These are phyloP conservation scores for Polydrusus cervinus DNA, from an alignment of 2,888 invertebrate genomes.

Conservation along the genomic window DNA sequence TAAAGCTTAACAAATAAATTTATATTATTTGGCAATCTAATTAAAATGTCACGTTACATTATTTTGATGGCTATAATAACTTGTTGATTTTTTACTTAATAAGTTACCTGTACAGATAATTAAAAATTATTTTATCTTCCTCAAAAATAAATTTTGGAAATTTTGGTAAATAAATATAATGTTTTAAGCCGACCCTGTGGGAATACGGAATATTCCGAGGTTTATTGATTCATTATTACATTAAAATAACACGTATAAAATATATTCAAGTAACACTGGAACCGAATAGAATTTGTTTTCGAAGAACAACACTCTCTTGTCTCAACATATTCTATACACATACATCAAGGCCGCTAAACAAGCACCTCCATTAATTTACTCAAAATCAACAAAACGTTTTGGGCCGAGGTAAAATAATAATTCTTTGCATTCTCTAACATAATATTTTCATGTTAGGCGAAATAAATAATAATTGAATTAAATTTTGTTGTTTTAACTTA, in stretches of 20 bases:
- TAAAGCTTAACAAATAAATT: no score
- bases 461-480: conserved; percentile 5
- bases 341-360: neutral
- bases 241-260: conserved; percentile 20
- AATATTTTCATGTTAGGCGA: neutral
- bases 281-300: conserved; percentile 5
- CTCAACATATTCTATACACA: neutral
- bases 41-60: no score
- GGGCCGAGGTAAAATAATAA: neutral
- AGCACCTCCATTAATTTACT: conserved; percentile 4
- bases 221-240: neutral
- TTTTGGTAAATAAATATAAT: no score
- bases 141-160: no score
- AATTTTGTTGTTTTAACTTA: neutral
- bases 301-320: neutral
- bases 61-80: no score
- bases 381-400: conserved; percentile 1
- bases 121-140: no score
- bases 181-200: no score
- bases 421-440: neutral
- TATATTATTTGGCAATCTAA: no score
- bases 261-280: conserved; percentile 21
- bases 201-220: no score
- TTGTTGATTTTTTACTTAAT: no score
- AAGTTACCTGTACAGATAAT: no score